Percentiles rank a stretch among this genome's conserved stretches.
These are phyloP conservation scores for Clarias pachynema DNA, from an alignment of 2,797 vertebrate genomes.

Conservation along the genomic window DNA sequence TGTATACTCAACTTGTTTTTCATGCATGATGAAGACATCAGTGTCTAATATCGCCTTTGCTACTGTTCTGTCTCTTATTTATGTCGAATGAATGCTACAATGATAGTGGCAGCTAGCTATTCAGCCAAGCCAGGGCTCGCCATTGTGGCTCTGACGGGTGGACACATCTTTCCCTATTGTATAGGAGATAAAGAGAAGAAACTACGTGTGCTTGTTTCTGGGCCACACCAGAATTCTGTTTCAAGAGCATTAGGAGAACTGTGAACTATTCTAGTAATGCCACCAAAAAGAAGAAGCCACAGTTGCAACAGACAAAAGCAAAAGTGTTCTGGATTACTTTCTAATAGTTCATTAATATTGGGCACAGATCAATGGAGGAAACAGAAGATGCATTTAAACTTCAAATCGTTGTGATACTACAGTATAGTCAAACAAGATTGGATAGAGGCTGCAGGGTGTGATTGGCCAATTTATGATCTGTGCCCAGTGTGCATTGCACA, in stretches of 20 bases:
- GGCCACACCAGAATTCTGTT: constrained; percentile 9
- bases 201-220: neutral
- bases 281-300: constrained; percentile 3
- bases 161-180: neutral
- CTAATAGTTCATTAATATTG: neutral
- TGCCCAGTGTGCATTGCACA: neutral
- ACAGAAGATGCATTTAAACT: neutral
- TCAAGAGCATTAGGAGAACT: constrained; percentile 4
- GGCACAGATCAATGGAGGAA: neutral
- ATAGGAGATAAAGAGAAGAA: neutral
- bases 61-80: neutral
- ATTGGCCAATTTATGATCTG: neutral
- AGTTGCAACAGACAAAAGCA: neutral
- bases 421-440: neutral
- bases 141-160: neutral
- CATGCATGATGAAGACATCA: neutral
- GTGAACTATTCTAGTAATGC: neutral
- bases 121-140: neutral
- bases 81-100: neutral
- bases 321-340: neutral
- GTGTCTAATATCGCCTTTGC: neutral
- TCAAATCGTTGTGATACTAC: neutral
- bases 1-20: neutral
- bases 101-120: neutral
- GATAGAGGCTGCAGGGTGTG: neutral